Evolutionary conservation across 2,797 vertebrate species (phyloP).

Genomic region (Menidia menidia): DNA sequence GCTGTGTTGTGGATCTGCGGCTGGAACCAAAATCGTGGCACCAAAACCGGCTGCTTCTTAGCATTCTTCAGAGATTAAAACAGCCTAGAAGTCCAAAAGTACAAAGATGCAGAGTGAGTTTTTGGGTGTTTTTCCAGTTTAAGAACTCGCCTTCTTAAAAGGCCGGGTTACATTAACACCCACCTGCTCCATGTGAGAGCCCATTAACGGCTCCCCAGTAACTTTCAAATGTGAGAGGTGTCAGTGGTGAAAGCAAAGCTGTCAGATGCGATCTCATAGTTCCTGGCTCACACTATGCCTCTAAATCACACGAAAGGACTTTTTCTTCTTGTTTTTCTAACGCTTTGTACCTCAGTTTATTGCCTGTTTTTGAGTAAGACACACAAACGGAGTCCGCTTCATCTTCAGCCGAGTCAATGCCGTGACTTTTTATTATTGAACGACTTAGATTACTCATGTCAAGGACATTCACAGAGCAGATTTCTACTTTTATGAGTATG

Average conservation of each 20-base stretch:
- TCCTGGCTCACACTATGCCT: slow-evolving; percentile 33
- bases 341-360: slow-evolving; percentile 51
- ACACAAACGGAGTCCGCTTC: not conserved
- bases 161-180: not conserved
- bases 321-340: slow-evolving; percentile 20
- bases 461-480: not conserved
- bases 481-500: not conserved
- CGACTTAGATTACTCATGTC: not conserved
- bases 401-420: slow-evolving; percentile 31
- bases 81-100: not conserved
- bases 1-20: too few relatives aligned
- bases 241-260: not conserved
- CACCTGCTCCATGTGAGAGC: not conserved
- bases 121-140: not conserved
- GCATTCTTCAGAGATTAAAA: too few relatives aligned
- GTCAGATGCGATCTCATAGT: slow-evolving; percentile 5
- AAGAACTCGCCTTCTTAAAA: not conserved
- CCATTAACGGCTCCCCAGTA: not conserved
- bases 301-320: slow-evolving; percentile 20
- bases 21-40: too few relatives aligned
- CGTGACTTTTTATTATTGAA: not conserved
- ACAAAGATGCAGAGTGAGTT: not conserved
- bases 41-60: too few relatives aligned
- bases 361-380: slow-evolving; percentile 8
- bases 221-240: not conserved